A percentile compares a stretch with the other conserved stretches of the same genome.
Conservation (phyloP, 2,113 vertebrate genomes). For the Muscicapa adusta region DNA sequence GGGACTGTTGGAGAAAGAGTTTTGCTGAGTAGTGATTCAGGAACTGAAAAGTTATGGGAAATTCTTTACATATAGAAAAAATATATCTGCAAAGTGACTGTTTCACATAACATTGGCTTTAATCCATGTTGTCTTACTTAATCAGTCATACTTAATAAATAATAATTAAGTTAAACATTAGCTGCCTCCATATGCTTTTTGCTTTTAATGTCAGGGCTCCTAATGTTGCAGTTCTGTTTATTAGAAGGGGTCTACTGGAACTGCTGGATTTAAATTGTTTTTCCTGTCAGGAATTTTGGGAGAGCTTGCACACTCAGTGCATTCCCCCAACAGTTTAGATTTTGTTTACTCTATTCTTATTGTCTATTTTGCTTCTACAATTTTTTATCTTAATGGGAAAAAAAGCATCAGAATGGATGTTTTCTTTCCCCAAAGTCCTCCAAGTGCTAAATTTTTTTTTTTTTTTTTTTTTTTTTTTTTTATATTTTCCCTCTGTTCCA, state of each 20-base stretch:
- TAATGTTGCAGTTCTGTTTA: neutral
- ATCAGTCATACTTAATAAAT: neutral
- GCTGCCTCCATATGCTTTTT: neutral
- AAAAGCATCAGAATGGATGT: neutral
- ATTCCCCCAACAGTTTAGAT: neutral
- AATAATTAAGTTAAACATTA: neutral
- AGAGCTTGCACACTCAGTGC: neutral
- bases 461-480: no score
- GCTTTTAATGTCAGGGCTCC: neutral
- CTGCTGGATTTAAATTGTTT: neutral
- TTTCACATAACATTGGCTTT: neutral
- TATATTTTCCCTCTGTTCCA: no score
- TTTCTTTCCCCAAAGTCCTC: neutral
- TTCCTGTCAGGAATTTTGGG: neutral
- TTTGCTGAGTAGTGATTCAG: neutral
- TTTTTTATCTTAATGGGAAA: neutral
- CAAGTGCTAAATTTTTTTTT: neutral
- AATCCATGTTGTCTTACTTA: neutral
- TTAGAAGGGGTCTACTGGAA: neutral
- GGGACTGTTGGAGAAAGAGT: neutral
- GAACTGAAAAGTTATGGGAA: neutral
- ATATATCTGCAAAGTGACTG: neutral
- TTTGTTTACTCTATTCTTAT: neutral
- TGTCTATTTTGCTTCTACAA: constrained; percentile 16
- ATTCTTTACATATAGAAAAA: neutral